Base-by-base conservation (phyloP, 2,797 vertebrate genomes). In the Buphagus erythrorhynchus region DNA sequence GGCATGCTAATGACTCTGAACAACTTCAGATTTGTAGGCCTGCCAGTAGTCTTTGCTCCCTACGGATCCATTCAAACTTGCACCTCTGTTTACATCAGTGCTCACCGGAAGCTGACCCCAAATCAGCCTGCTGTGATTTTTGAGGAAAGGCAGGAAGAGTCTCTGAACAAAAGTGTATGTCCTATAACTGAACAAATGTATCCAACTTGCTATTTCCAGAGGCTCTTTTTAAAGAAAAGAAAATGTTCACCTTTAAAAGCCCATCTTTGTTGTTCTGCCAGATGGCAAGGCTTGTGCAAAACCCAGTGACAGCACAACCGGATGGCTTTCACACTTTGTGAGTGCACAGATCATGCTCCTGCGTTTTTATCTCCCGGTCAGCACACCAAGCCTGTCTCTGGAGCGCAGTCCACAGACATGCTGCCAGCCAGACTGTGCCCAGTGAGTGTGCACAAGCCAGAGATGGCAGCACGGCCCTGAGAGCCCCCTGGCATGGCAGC, bases 191-290 rank as follows among this genome's bases (percentile, higher is more conserved):
- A 80, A 66, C 19, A 55, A 85, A 67, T 6, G 35, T 49, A 71
- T 35, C 45, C 21, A 5, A 58, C 5, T 66, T 31, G 25, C 28
- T 87, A 9, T 51, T 73, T 63, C 16, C 55, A 74, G 18, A 79
- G 59, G 3, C 16, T 12, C 42, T 35, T 42, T 86, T 33, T 42
- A 31, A 73, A 85, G 38, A 58, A 24, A 35, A 77, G 19, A 61
- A 88, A 54, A 42, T 1, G 2, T 48, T 62, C 16, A 43, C 18
- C 36, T 66, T 65, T 15, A 61, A 57, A 82, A 88, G 46, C 33
- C 25, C 38, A 46, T 72, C 28, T 51, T 62, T 78, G 14, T 46
- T 72, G 21, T 28, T n/a, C 13, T 63, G 16, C 8, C 0, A 0
- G 29, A 59, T 4, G 40, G 51, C 36, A 86, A 65, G 66, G 25